A percentile compares a stretch with the other conserved stretches of the same genome.
These are phyloP conservation scores for Pseudomyrmex concolor DNA, from an alignment of 1,140 invertebrate species.

Conservation along the genomic window DNA sequence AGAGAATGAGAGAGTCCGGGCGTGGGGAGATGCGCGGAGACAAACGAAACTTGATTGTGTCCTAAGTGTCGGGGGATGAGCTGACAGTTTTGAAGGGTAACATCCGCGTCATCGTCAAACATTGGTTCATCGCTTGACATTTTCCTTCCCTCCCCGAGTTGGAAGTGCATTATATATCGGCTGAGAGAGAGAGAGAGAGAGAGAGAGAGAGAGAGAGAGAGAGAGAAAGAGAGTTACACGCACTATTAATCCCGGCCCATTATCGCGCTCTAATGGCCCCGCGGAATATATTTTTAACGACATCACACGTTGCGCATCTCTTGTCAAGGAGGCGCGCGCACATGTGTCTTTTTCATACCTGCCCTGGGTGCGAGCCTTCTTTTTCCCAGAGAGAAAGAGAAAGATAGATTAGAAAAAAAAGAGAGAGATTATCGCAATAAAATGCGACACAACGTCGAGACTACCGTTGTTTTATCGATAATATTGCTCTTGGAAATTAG, in stretches of 20 bases:
- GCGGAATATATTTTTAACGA: conserved; percentile 69
- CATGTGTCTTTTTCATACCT: conserved; percentile 3
- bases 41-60: conserved; percentile 73
- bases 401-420: no score
- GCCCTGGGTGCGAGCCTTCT: neutral
- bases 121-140: conserved; percentile 73
- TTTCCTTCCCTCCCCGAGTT: conserved; percentile 57
- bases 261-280: conserved; percentile 68
- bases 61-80: conserved; percentile 69
- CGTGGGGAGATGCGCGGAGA: conserved; percentile 50
- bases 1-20: neutral
- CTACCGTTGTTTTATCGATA: neutral
- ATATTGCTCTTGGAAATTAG: conserved; percentile 5
- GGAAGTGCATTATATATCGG: neutral
- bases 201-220: no score
- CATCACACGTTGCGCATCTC: neutral
- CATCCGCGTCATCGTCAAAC: conserved; percentile 74
- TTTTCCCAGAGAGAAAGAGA: neutral
- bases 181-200: conserved; percentile 4
- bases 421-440: no score
- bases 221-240: conserved; percentile 49
- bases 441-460: neutral
- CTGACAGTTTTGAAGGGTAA: conserved; percentile 74
- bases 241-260: conserved; percentile 75
- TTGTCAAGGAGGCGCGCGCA: neutral